Conservation (phyloP, 2,797 vertebrate genomes). For the Lophura swinhoii region DNA sequence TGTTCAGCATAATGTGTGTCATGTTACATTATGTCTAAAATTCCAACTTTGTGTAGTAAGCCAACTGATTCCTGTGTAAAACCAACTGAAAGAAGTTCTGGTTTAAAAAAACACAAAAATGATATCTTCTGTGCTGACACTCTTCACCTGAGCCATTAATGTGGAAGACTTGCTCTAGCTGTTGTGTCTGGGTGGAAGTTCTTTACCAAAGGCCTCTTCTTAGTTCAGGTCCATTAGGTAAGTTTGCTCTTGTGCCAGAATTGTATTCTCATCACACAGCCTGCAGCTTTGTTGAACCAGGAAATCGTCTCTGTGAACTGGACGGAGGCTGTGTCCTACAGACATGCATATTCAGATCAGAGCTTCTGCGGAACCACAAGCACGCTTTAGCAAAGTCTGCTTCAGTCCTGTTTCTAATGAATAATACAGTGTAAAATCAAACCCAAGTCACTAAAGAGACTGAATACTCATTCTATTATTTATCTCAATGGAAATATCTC, state of each 20-base stretch:
- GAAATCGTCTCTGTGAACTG: background rate
- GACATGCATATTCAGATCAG: background rate
- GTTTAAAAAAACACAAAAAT: background rate
- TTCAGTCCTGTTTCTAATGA: background rate
- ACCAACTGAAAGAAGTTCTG: background rate
- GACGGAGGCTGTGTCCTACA: background rate
- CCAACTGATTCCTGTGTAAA: background rate
- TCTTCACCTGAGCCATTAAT: background rate
- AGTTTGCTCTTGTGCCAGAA: background rate
- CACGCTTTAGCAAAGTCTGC: background rate
- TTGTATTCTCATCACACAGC: background rate
- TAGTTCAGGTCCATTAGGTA: background rate
- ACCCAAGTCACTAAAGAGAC: background rate
- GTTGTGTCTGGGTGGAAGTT: background rate
- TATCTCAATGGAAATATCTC: background rate
- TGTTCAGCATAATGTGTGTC: background rate
- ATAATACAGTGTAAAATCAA: background rate
- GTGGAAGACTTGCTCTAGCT: background rate
- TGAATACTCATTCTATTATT: background rate
- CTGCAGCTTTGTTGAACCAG: background rate
- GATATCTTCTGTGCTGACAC: background rate
- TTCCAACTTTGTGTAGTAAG: background rate
- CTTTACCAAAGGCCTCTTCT: background rate
- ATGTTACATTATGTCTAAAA: background rate
- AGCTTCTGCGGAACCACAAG: background rate